phyloP scores from a whole-genome alignment of 2,797 vertebrate species.

The Limnodromus scolopaceus region DNA sequence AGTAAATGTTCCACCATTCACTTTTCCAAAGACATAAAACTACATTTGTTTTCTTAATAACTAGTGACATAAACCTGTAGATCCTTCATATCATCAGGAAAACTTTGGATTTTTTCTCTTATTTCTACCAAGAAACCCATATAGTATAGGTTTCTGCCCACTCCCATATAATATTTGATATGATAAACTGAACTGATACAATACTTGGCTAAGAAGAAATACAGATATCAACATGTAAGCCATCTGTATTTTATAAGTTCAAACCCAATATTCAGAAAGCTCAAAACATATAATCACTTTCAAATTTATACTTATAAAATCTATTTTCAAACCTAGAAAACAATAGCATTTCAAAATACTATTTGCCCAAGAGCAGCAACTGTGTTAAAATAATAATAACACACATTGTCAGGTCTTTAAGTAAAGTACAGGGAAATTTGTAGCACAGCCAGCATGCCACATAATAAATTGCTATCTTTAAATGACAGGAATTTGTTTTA shows the following conservation, averaged over 20 bases:
- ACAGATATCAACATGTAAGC: background rate
- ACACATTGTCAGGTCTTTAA: background rate
- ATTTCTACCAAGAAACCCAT: background rate
- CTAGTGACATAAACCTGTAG: background rate
- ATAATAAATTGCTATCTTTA: background rate
- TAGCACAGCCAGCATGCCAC: background rate
- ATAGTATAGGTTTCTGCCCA: background rate
- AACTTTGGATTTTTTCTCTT: background rate
- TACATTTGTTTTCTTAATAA: background rate
- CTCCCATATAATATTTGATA: background rate
- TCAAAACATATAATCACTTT: background rate
- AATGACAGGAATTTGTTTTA: background rate
- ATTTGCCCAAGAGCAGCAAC: background rate
- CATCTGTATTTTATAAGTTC: background rate
- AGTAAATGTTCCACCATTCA: background rate
- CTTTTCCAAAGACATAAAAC: background rate
- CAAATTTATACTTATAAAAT: background rate
- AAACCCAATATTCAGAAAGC: background rate
- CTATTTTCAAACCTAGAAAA: background rate
- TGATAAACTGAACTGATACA: background rate
- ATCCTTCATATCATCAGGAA: background rate
- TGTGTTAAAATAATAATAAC: background rate
- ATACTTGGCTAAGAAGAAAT: background rate
- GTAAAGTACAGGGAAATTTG: background rate
- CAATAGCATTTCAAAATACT: background rate